Base-by-base conservation (phyloP, 1,140 invertebrate genomes). In the Oncopeltus fasciatus region DNA sequence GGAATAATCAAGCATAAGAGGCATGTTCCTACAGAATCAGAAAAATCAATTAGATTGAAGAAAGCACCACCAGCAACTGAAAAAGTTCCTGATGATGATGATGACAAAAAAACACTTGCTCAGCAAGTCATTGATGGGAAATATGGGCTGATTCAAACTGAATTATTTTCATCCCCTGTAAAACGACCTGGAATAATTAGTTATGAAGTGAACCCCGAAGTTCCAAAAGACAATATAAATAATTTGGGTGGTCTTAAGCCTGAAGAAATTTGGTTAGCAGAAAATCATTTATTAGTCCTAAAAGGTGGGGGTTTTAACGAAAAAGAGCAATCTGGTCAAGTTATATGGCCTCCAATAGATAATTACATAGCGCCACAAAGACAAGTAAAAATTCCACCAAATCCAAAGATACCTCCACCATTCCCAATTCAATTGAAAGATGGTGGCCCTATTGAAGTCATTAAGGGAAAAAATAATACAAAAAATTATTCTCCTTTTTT, bases 111-210 rank as follows among this genome's bases (percentile, higher is more conserved):
- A 70, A 90, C 87, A 1, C 74, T 91, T 27, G 82, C 86, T 0
- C 86, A 91, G 72, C 88, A 91, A 74, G 87, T 91, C 57, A 83
- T 86, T 47, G 88, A 91, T 69, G 89, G 88, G 11, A 92, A 91
- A 74, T 93, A 93, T 71, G 89, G 87, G 1, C 74, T 92, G 0
- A 89, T 93, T 64, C 88, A 92, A 68, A 85, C 86, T 69, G 89
- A 92, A 73, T 78, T 92, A 56, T 88, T 88, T 69, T 69, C 78
- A 0, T 78, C 79, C 9, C 73, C 76, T 8, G 80, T 83, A 1
- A 81, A 84, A 69, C 74, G 86, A 46, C 88, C 87, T 0, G 89
- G 89, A 0, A 82, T 92, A 18, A 76, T 92, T 4, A 90, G 87
- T 68, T 92, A 92, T 69, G 77, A 80, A 16, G 73, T 78, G 0